Conservation (phyloP, 2,888 invertebrate species). For the Marasmarcha lunaedactyla region DNA sequence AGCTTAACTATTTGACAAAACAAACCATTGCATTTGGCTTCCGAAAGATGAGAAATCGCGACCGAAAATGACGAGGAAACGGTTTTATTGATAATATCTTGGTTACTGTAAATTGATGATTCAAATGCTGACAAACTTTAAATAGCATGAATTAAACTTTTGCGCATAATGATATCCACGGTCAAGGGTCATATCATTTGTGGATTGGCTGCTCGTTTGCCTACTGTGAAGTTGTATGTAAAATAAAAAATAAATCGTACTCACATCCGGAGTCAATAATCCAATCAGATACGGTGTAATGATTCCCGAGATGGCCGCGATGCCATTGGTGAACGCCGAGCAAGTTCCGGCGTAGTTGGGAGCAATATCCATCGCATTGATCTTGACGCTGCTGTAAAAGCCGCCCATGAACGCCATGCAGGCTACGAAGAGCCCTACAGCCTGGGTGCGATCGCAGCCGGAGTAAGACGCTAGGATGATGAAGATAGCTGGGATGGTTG, state of each 20-base stretch:
- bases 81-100: too few species aligned
- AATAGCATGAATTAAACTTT: too few species aligned
- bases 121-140: too few species aligned
- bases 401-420: constrained; percentile 77
- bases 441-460: constrained; percentile 60
- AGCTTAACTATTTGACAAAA: too few species aligned
- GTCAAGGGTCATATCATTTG: too few species aligned
- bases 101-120: too few species aligned
- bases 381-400: constrained; percentile 76
- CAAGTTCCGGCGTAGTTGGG: constrained; percentile 75
- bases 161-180: too few species aligned
- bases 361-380: constrained; percentile 74
- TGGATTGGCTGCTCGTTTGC: too few species aligned
- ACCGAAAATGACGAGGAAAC: too few species aligned
- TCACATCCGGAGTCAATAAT: constrained; percentile 71
- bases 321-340: constrained; percentile 74
- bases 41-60: too few species aligned
- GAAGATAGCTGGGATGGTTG: constrained; percentile 72
- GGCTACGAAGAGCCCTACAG: constrained; percentile 69
- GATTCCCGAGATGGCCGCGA: constrained; percentile 73
- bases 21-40: too few species aligned
- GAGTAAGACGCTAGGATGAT: constrained; percentile 74
- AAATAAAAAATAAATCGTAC: constrained; percentile 20
- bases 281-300: constrained; percentile 72
- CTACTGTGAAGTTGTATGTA: too few species aligned